Base-by-base conservation (phyloP, 2,888 invertebrate genomes). In the Lasiommata megera region DNA sequence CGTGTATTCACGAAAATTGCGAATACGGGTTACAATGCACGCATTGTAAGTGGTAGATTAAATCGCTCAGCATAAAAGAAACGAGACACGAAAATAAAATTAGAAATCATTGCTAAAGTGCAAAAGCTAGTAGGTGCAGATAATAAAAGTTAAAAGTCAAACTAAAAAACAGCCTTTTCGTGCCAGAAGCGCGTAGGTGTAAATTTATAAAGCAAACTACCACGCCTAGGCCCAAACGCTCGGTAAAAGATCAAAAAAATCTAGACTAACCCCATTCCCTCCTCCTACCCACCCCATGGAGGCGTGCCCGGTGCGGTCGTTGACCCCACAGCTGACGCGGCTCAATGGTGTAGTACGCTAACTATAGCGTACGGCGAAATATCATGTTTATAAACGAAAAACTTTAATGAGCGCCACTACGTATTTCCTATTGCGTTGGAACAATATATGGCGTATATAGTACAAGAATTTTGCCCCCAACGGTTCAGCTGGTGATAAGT, bases 301-400 rank as follows among this genome's bases (percentile, higher is more conserved):
- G 78, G 77, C 71, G 77, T 72, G 77, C 62, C 71, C 55, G 60
- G 29, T 31, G 3, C 60, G 85, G 77, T 77, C 84, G 60, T 62
- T 68, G 79, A 82, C 72, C 84, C 72, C 72, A 76, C 87, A 86
- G 86, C 87, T 86, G 87, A 86, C 84, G 80, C 74, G 76, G 48
- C 80, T 84, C 81, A 85, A 82, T 74, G 72, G 68, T 69, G 72
- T 82, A 79, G 80, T 82, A 82, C 76, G 66, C 63, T 56, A 64
- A 56, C 70, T 53, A 54, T 58, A 56, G 41, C 64, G 61, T 66
- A 66, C 66, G 51, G 40, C 41, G 28, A 63, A 60, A 64, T 65
- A 62, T 57, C 65, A 62, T 56, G 46, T 53, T 57, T 50, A 58
- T 57, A 56, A 61, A 59, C 44, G 55, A 56, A 63, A 56, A 53